These are phyloP conservation scores for Campylorhamphus procurvoides DNA, from an alignment of 2,113 vertebrate genomes.

Conservation along the genomic window DNA sequence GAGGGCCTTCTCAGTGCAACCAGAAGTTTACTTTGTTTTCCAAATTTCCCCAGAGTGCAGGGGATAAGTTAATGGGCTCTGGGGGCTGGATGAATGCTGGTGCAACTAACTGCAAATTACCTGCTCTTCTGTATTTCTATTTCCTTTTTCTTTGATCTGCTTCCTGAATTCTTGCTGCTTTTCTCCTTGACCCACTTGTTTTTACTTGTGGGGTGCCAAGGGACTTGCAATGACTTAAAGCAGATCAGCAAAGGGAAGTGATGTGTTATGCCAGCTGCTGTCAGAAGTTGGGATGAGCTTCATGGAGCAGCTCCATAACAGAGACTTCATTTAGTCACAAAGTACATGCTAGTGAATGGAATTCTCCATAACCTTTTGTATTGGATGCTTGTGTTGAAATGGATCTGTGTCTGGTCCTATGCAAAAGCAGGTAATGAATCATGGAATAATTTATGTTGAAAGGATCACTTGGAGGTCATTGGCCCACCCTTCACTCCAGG, in stretches of 20 bases:
- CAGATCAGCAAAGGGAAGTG: not conserved
- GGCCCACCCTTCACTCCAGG: not conserved
- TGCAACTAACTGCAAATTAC: not conserved
- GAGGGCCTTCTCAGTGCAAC: not conserved
- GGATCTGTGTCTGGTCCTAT: not conserved
- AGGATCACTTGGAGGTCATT: not conserved
- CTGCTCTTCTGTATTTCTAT: not conserved
- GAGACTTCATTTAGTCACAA: not conserved
- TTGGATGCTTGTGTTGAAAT: not conserved
- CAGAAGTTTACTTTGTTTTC: not conserved
- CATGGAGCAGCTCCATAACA: not conserved
- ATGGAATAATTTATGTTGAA: not conserved
- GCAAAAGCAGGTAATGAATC: not conserved
- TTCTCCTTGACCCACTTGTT: constrained; percentile 6
- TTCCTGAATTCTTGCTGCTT: constrained; percentile 40
- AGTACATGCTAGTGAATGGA: not conserved
- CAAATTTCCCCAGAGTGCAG: not conserved
- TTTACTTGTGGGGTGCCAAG: not conserved
- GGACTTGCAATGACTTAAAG: not conserved
- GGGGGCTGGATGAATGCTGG: not conserved
- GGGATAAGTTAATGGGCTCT: not conserved
- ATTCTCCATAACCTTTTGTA: not conserved
- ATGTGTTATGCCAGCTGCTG: not conserved
- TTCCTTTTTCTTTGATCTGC: constrained; percentile 33
- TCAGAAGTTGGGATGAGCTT: not conserved